Evolutionary conservation across 2,888 invertebrate genomes (phyloP).

Genomic region (Pristionchus japonicus): DNA sequence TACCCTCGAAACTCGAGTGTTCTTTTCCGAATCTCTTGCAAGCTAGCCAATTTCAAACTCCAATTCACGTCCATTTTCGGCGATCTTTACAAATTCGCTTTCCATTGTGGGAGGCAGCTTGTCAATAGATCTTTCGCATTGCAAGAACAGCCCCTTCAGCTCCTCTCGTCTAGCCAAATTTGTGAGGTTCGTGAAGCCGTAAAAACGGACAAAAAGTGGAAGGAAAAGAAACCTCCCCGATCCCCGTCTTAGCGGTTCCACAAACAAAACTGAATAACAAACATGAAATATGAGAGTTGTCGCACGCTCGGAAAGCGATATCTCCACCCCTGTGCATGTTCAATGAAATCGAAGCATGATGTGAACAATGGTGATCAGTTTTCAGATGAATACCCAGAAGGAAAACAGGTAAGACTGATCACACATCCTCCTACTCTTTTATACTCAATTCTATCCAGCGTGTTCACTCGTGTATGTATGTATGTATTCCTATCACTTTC

Average conservation of each 20-base stretch:
- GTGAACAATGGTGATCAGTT: neutral
- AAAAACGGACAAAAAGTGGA: neutral
- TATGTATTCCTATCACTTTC: too few species aligned
- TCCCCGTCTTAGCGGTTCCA: slow-evolving; percentile 19
- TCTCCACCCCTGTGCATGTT: neutral
- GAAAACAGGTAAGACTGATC: neutral
- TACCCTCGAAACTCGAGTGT: neutral
- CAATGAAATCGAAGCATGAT: neutral
- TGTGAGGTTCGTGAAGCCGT: neutral
- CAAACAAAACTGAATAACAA: slow-evolving; percentile 38
- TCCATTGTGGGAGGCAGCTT: neutral
- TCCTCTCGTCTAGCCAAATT: neutral
- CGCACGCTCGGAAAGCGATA: slow-evolving; percentile 12
- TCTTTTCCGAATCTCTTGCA: neutral
- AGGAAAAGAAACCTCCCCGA: neutral
- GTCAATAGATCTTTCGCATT: neutral
- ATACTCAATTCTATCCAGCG: too few species aligned
- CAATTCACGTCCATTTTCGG: neutral
- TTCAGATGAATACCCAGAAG: neutral
- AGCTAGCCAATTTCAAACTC: neutral
- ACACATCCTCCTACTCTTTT: neutral
- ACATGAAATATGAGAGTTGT: slow-evolving; percentile 10
- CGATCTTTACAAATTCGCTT: neutral
- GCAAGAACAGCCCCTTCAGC: neutral
- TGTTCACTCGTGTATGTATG: too few species aligned